phyloP scores from a whole-genome alignment of 2,113 vertebrate genomes.

The Lampris incognitus region DNA sequence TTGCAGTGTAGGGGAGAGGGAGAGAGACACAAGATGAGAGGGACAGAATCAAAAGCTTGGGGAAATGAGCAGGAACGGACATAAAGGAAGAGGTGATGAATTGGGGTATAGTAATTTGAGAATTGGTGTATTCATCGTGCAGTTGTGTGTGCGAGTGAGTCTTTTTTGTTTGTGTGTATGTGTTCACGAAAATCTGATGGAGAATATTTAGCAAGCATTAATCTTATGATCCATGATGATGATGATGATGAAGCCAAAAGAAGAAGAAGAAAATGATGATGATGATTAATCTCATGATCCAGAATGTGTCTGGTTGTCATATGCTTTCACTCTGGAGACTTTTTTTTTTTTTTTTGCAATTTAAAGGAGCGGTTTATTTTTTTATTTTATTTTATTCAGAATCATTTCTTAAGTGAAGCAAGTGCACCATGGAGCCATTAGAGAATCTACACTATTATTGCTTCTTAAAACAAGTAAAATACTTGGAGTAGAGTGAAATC shows the following conservation, averaged over 20 bases:
- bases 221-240: no score
- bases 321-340: neutral
- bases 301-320: conserved; percentile 4
- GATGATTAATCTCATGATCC: neutral
- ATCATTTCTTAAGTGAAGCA: no score
- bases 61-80: conserved; percentile 7
- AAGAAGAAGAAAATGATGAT: no score
- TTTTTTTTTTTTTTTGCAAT: neutral
- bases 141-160: conserved; percentile 17
- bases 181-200: conserved; percentile 22
- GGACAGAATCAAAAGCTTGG: conserved; percentile 2
- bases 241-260: no score
- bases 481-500: no score
- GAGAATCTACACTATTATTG: no score
- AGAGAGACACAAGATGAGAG: neutral
- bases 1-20: no score
- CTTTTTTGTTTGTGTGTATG: conserved; percentile 15
- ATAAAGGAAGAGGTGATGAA: conserved; percentile 59
- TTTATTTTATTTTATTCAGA: no score
- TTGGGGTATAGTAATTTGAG: conserved; percentile 65
- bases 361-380: no score
- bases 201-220: conserved; percentile 32
- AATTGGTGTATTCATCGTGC: conserved; percentile 54
- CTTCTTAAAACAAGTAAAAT: no score
- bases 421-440: no score